Percentiles rank a stretch among this genome's conserved stretches.
phyloP scores from a whole-genome alignment of 2,888 invertebrate genomes.

The Exocentrus adspersus region DNA sequence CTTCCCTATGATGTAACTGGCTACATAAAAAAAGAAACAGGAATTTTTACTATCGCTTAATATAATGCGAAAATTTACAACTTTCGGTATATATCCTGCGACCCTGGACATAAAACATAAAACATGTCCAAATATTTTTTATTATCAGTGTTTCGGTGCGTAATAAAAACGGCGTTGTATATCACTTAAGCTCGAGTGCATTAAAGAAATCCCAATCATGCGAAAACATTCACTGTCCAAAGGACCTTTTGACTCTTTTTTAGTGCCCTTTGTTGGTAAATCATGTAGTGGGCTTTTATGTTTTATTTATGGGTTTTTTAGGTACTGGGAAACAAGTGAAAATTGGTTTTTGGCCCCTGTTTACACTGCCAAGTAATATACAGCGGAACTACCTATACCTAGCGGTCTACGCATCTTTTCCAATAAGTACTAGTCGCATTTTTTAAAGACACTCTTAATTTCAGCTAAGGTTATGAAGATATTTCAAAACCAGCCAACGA shows the following conservation, averaged over 20 bases:
- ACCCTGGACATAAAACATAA: slow-evolving; percentile 30
- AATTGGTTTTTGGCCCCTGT: neutral
- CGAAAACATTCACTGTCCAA: slow-evolving; percentile 9
- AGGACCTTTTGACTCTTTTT: neutral
- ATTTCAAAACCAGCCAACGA: no score
- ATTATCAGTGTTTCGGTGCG: slow-evolving; percentile 22
- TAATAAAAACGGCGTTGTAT: slow-evolving; percentile 24
- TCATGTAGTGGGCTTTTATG: neutral
- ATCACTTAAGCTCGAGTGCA: slow-evolving; percentile 23
- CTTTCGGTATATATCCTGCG: slow-evolving; percentile 29
- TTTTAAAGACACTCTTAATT: no score
- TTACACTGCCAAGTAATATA: neutral
- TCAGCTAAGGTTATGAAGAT: no score
- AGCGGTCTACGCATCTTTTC: no score
- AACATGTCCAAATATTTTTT: slow-evolving; percentile 28
- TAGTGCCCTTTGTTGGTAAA: slow-evolving; percentile 5
- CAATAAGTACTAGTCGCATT: no score
- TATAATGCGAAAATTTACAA: slow-evolving; percentile 29
- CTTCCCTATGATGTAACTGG: neutral
- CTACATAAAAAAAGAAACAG: slow-evolving; percentile 36
- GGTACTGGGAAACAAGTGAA: neutral
- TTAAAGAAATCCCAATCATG: slow-evolving; percentile 26
- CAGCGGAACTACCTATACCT: no score
- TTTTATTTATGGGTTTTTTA: neutral
- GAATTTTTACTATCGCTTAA: slow-evolving; percentile 24